Evolutionary conservation across 2,888 invertebrate genomes (phyloP).

Genomic region (Glyphotaelius pellucidus): DNA sequence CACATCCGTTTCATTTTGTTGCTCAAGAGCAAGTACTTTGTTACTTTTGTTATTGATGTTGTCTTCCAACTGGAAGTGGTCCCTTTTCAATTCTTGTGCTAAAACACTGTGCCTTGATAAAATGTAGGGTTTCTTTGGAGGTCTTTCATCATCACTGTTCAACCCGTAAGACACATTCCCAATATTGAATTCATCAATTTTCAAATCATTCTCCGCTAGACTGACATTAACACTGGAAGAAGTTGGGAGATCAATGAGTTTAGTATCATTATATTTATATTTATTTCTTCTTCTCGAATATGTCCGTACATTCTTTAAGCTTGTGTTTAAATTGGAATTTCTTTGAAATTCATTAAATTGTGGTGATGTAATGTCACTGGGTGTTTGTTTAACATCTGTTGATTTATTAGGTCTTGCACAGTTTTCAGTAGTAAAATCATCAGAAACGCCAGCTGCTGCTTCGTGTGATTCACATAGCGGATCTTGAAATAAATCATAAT

Average conservation of each 20-base stretch:
- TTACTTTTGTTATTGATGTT: background rate
- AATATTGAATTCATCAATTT: slow-evolving; percentile 11
- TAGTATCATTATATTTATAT: slow-evolving; percentile 12
- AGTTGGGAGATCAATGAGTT: slow-evolving; percentile 45
- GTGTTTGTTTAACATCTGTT: background rate
- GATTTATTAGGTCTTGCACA: background rate
- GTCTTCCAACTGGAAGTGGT: background rate
- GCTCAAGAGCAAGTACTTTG: background rate
- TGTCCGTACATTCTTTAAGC: slow-evolving; percentile 14
- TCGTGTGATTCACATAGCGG: background rate
- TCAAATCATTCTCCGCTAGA: slow-evolving; percentile 17
- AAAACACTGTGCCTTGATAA: background rate
- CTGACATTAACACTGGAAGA: background rate
- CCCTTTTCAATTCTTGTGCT: background rate
- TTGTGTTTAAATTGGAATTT: background rate
- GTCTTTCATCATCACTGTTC: background rate
- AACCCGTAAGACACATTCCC: slow-evolving; percentile 4
- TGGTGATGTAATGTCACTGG: background rate
- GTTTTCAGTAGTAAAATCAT: background rate
- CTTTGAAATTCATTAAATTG: background rate
- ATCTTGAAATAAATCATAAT: background rate
- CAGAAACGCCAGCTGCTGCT: background rate
- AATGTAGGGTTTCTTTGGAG: background rate
- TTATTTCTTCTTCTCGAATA: slow-evolving; percentile 36
- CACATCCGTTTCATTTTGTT: background rate